A percentile compares a stretch with the other conserved stretches of the same genome.
phyloP scores from a whole-genome alignment of 92 coral and sea anemone genomes.

The Zoanthus gigantus region DNA sequence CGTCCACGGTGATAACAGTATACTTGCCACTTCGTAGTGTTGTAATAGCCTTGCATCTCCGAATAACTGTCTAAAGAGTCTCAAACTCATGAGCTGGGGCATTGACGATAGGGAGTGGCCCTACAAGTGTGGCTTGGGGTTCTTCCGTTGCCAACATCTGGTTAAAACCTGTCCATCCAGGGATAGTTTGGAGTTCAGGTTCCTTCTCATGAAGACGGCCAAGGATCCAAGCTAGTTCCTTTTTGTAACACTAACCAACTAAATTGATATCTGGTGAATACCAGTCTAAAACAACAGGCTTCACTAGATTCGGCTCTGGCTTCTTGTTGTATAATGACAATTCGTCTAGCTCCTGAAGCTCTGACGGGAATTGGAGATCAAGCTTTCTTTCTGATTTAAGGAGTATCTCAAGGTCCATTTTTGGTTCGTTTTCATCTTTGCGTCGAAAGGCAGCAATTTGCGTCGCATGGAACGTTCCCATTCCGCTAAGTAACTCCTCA shows the following conservation, averaged over 20 bases:
- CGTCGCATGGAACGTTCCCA: constrained; percentile 73
- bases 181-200: constrained; percentile 63
- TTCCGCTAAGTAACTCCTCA: constrained; percentile 69
- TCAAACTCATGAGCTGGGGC: constrained; percentile 68
- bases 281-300: constrained; percentile 45
- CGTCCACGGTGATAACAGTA: constrained; percentile 55
- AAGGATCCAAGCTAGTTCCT: constrained; percentile 68
- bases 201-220: constrained; percentile 39
- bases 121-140: constrained; percentile 64
- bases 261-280: constrained; percentile 51
- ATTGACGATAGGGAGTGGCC: constrained; percentile 73
- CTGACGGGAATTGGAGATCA: constrained; percentile 61
- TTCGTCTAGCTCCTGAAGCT: constrained; percentile 62
- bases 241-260: constrained; percentile 55
- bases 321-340: too few species aligned
- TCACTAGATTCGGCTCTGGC: constrained; percentile 44
- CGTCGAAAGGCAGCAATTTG: constrained; percentile 58
- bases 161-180: constrained; percentile 74
- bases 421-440: constrained; percentile 48
- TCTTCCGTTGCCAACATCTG: constrained; percentile 39
- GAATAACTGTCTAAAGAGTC: constrained; percentile 60
- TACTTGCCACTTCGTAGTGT: background rate
- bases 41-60: constrained; percentile 61
- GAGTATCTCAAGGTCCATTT: constrained; percentile 44
- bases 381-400: constrained; percentile 62